Percentiles rank a stretch among this genome's conserved stretches.
These are phyloP conservation scores for Phengaris arion DNA, from an alignment of 2,888 invertebrate genomes.

Conservation along the genomic window DNA sequence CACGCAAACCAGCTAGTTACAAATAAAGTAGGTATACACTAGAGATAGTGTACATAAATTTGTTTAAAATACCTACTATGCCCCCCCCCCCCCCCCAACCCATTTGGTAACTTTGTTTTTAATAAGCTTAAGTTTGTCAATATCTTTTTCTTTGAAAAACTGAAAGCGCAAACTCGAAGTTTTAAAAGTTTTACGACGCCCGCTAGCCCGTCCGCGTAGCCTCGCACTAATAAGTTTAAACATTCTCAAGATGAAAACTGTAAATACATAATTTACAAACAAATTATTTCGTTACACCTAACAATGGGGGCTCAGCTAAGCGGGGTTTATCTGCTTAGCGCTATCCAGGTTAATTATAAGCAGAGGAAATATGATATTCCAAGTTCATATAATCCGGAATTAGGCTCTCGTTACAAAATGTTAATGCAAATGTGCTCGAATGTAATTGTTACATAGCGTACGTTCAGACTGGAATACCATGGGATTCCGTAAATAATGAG, in stretches of 20 bases:
- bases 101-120: background rate
- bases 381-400: constrained; percentile 19
- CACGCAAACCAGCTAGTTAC: too few species aligned
- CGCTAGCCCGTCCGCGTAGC: background rate
- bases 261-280: constrained; percentile 12
- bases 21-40: too few species aligned
- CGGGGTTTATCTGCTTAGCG: constrained; percentile 19
- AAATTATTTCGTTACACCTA: background rate
- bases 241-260: background rate
- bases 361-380: constrained; percentile 20
- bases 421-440: constrained; percentile 18
- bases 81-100: too few species aligned
- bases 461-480: background rate
- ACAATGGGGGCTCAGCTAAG: background rate
- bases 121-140: constrained; percentile 9
- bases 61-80: background rate
- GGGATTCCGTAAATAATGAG: constrained; percentile 17
- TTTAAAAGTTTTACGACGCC: constrained; percentile 9
- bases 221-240: constrained; percentile 9
- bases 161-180: constrained; percentile 5
- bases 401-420: constrained; percentile 10
- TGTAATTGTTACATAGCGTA: background rate
- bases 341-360: constrained; percentile 25
- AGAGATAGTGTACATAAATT: background rate
- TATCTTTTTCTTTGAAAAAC: constrained; percentile 13